phyloP scores from a whole-genome alignment of 2,797 vertebrate genomes.

The Spondyliosoma cantharus region DNA sequence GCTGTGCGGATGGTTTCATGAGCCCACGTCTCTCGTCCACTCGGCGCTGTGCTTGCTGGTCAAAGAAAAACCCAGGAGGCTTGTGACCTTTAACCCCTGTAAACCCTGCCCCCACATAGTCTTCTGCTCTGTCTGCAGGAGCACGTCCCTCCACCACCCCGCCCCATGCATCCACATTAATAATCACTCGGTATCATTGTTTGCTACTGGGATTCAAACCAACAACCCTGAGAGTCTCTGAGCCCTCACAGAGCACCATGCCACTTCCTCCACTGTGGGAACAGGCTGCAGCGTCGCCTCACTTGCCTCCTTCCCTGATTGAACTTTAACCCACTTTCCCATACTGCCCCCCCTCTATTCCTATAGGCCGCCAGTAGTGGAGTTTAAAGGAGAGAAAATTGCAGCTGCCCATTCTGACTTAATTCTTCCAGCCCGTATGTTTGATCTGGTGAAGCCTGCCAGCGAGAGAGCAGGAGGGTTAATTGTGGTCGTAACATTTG shows the following conservation, averaged over 20 bases:
- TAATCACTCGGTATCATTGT: not conserved
- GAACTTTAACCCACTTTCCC: constrained; percentile 83
- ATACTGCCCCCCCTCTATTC: constrained; percentile 25
- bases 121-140: constrained; percentile 47
- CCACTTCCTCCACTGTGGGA: constrained; percentile 41
- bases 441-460: not conserved
- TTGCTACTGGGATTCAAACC: not conserved
- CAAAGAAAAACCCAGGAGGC: constrained; percentile 83
- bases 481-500: not conserved
- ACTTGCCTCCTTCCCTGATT: constrained; percentile 59
- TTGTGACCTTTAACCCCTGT: constrained; percentile 89
- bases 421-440: not conserved
- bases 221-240: not conserved
- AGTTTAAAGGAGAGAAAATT: constrained; percentile 16
- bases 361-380: constrained; percentile 40
- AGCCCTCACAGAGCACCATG: not conserved
- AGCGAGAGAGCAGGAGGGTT: not conserved
- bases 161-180: constrained; percentile 38
- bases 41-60: constrained; percentile 72
- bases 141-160: constrained; percentile 30
- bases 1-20: not conserved
- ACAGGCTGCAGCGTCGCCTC: constrained; percentile 46
- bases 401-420: constrained; percentile 32
- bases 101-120: constrained; percentile 82
- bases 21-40: constrained; percentile 41